Conservation (phyloP, 2,888 invertebrate genomes). For the Thera britannica region DNA sequence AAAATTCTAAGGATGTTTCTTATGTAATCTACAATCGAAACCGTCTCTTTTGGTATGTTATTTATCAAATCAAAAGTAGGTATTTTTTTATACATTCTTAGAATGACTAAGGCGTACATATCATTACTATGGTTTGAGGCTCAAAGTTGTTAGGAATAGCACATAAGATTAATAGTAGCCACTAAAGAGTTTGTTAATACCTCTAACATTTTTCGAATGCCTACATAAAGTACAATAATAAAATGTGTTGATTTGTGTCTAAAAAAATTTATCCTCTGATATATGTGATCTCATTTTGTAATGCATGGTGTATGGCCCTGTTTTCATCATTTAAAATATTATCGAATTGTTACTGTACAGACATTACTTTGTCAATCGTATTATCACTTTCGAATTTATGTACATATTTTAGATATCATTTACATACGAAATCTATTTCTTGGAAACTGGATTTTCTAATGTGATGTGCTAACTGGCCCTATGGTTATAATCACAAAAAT, state of each 20-base stretch:
- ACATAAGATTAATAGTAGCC: slow-evolving; percentile 52
- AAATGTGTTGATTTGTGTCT: slow-evolving; percentile 69
- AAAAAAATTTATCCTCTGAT: slow-evolving; percentile 72
- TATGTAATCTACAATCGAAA: slow-evolving; percentile 40
- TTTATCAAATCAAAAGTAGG: slow-evolving; percentile 41
- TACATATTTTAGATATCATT: slow-evolving; percentile 72
- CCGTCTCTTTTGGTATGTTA: slow-evolving; percentile 41
- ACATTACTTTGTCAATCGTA: slow-evolving; percentile 56
- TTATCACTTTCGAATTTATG: slow-evolving; percentile 73
- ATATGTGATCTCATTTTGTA: slow-evolving; percentile 73
- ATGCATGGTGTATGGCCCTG: slow-evolving; percentile 64
- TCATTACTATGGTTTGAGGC: slow-evolving; percentile 65
- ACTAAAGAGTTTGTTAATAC: slow-evolving; percentile 50
- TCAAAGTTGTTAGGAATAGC: slow-evolving; percentile 66
- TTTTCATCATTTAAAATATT: slow-evolving; percentile 51
- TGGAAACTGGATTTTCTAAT: slow-evolving; percentile 48
- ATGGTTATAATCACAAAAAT: slow-evolving; percentile 49
- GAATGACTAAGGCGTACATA: slow-evolving; percentile 59
- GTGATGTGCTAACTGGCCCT: slow-evolving; percentile 55
- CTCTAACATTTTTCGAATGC: slow-evolving; percentile 80
- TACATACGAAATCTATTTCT: slow-evolving; percentile 57
- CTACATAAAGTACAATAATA: slow-evolving; percentile 74
- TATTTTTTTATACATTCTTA: slow-evolving; percentile 42
- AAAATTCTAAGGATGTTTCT: slow-evolving; percentile 49
- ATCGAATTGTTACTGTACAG: slow-evolving; percentile 59